Percentiles rank a stretch among this genome's conserved stretches.
phyloP scores from a whole-genome alignment of 2,888 invertebrate species.

The Peribatodes rhomboidaria region DNA sequence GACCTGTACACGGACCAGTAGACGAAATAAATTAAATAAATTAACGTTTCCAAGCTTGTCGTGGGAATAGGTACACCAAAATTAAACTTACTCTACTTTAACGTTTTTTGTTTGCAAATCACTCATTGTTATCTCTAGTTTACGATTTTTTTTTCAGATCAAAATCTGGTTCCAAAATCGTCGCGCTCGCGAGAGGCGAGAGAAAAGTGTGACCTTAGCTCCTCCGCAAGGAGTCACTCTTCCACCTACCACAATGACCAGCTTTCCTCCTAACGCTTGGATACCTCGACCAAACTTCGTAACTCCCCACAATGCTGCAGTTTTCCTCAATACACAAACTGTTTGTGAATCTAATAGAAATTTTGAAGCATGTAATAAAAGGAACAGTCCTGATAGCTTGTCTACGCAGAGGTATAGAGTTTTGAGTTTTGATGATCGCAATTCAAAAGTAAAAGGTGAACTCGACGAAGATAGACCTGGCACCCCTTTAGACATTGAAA shows the following conservation, averaged over 20 bases:
- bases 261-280: slow-evolving; percentile 32
- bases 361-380: background rate
- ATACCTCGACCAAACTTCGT: slow-evolving; percentile 25
- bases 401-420: slow-evolving; percentile 1
- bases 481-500: slow-evolving; percentile 72
- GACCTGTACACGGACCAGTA: background rate
- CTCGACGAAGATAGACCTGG: slow-evolving; percentile 59
- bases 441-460: slow-evolving; percentile 24
- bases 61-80: background rate
- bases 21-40: background rate
- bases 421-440: slow-evolving; percentile 14
- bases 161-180: slow-evolving; percentile 95
- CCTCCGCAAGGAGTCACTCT: slow-evolving; percentile 72
- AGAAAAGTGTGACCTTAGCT: slow-evolving; percentile 76
- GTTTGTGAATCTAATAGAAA: background rate
- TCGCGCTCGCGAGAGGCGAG: slow-evolving; percentile 91
- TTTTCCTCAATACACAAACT: slow-evolving; percentile 10
- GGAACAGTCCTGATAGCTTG: background rate
- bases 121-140: background rate
- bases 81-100: background rate
- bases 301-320: slow-evolving; percentile 14
- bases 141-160: slow-evolving; percentile 64
- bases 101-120: background rate
- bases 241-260: slow-evolving; percentile 59
- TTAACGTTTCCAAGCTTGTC: background rate